These are phyloP conservation scores for Leucophenga maculata DNA, from an alignment of 2,888 invertebrate genomes.

Conservation along the genomic window DNA sequence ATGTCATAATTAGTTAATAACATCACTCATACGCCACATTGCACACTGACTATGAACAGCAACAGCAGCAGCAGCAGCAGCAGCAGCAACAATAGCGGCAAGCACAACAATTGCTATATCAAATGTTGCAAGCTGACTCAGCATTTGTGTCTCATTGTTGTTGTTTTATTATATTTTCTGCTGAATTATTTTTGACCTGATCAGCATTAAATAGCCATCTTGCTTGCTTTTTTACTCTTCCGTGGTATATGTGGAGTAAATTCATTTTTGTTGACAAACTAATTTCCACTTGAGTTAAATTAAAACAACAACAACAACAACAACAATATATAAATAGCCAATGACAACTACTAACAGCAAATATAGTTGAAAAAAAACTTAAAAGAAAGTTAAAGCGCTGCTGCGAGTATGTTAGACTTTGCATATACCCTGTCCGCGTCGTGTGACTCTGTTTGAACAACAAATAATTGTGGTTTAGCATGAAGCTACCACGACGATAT, in stretches of 20 bases:
- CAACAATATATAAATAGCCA: background rate
- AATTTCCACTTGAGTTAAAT: conserved; percentile 11
- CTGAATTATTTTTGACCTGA: background rate
- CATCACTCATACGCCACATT: conserved; percentile 45
- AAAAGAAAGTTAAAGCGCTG: no score
- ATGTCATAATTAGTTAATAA: conserved; percentile 29
- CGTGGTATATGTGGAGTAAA: no score
- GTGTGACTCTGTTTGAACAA: no score
- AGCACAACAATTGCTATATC: background rate
- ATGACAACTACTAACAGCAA: background rate
- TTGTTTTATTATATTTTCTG: background rate
- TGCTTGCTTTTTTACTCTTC: no score
- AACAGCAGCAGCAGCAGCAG: background rate
- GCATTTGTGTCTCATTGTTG: background rate
- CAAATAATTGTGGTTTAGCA: no score
- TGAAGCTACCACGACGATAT: no score
- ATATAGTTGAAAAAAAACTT: no score
- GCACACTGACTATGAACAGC: conserved; percentile 24
- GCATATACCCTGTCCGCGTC: no score
- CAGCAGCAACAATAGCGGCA: background rate
- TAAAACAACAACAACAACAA: conserved; percentile 3
- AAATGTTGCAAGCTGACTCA: background rate
- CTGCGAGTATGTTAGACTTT: no score
- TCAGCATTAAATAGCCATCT: conserved; percentile 2
- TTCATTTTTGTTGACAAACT: conserved; percentile 9